Conservation (phyloP, 2,113 vertebrate genomes). For the Perognathus longimembris region DNA sequence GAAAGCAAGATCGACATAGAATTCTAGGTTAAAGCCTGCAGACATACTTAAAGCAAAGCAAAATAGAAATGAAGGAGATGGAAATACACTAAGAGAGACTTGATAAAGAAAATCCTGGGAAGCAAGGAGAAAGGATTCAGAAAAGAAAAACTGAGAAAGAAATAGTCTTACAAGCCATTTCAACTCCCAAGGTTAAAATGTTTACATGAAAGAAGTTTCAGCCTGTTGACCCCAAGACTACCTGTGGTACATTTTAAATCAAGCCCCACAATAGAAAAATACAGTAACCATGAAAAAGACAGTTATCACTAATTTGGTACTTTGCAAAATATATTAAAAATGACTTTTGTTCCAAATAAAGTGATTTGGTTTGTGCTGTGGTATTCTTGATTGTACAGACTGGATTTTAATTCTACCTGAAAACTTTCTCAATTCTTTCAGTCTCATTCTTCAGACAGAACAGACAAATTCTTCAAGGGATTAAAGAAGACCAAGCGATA, state of each 20-base stretch:
- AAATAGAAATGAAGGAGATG: not conserved
- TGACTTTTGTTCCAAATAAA: not conserved
- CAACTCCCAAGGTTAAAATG: not conserved
- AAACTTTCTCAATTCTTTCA: conserved; percentile 37
- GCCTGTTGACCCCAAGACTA: not conserved
- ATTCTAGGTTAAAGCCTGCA: conserved; percentile 27
- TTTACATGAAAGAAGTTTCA: conserved; percentile 2
- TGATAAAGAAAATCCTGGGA: not conserved
- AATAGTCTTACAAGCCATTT: not conserved
- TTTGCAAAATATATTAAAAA: conserved; percentile 35
- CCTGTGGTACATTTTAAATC: not conserved
- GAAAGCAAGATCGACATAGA: not conserved
- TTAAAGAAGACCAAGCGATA: conserved; percentile 62
- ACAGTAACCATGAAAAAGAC: not conserved
- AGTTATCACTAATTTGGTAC: not conserved
- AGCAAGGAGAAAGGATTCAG: not conserved
- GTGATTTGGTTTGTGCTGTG: not conserved
- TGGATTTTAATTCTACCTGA: conserved; percentile 28
- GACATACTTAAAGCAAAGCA: not conserved
- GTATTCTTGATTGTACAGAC: not conserved
- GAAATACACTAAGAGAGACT: not conserved
- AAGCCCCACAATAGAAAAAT: not conserved
- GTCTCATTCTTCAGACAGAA: conserved; percentile 47
- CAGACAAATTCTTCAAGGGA: conserved; percentile 70
- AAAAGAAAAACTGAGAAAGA: not conserved